Conservation (phyloP, 1,140 invertebrate genomes). For the Platyscapa corneri region DNA sequence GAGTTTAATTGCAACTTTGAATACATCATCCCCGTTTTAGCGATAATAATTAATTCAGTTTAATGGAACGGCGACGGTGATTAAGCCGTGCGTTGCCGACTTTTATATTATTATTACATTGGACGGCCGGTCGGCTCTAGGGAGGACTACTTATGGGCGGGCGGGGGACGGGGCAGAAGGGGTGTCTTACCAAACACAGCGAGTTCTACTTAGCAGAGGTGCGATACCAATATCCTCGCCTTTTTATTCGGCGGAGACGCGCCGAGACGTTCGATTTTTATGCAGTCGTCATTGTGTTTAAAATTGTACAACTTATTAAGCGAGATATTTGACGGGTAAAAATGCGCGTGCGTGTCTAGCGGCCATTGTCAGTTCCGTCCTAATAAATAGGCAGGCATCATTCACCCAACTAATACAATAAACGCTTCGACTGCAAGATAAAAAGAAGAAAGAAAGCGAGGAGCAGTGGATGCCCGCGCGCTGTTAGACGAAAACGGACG, state of each 20-base stretch:
- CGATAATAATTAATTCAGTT: neutral
- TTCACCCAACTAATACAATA: slow-evolving; percentile 9
- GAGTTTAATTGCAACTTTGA: neutral
- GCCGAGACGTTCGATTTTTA: neutral
- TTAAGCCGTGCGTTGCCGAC: neutral
- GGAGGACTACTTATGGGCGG: too few species aligned
- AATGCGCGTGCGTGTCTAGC: neutral
- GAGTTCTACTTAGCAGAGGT: neutral
- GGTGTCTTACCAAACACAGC: neutral
- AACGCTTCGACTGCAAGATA: slow-evolving; percentile 42
- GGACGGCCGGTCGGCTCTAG: too few species aligned
- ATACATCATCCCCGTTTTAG: neutral
- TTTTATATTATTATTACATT: neutral
- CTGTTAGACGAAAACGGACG: neutral
- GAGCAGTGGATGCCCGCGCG: neutral
- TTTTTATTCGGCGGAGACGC: neutral
- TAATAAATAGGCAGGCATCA: slow-evolving; percentile 16
- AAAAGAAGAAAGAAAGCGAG: slow-evolving; percentile 29
- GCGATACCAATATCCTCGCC: too few species aligned
- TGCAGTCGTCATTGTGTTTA: neutral
- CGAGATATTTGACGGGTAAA: neutral
- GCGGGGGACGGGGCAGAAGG: too few species aligned
- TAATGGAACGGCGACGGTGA: neutral
- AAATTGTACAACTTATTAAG: neutral
- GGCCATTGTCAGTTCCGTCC: neutral